Percentiles rank a stretch among this genome's conserved stretches.
Evolutionary conservation across 2,888 invertebrate genomes (phyloP).

Genomic region (Agapetus fuscipes): DNA sequence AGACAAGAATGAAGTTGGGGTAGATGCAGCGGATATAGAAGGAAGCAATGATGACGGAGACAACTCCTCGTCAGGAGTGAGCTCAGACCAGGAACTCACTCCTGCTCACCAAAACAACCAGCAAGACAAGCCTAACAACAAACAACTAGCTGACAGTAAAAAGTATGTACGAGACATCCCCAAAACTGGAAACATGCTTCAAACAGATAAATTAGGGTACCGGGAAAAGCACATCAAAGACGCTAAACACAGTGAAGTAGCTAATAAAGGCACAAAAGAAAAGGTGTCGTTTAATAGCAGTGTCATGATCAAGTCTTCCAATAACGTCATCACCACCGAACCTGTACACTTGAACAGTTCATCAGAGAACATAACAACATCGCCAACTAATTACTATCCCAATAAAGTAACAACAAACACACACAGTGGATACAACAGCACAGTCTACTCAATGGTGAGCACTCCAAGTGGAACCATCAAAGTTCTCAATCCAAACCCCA

Average conservation of each 20-base stretch:
- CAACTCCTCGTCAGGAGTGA: constrained; percentile 81
- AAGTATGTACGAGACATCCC: constrained; percentile 15
- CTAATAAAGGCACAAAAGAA: constrained; percentile 23
- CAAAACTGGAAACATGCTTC: constrained; percentile 30
- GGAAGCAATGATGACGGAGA: constrained; percentile 65
- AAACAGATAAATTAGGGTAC: constrained; percentile 19
- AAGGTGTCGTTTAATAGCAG: constrained; percentile 42
- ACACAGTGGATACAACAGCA: constrained; percentile 30
- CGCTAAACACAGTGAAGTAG: constrained; percentile 14
- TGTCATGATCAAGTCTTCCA: constrained; percentile 42
- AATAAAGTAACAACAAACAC: constrained; percentile 5
- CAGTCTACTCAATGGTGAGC: constrained; percentile 29
- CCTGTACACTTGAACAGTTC: constrained; percentile 38
- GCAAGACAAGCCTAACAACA: constrained; percentile 26
- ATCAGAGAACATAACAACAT: constrained; percentile 28
- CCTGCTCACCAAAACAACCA: constrained; percentile 36
- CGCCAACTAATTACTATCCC: constrained; percentile 15
- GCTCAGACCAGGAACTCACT: constrained; percentile 71
- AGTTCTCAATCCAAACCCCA: constrained; percentile 25
- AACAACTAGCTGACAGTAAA: constrained; percentile 12
- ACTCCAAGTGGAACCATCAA: constrained; percentile 21
- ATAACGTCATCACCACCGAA: constrained; percentile 45
- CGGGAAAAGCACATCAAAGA: constrained; percentile 19
- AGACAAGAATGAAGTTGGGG: constrained; percentile 33
- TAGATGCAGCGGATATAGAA: constrained; percentile 24